phyloP scores from a whole-genome alignment of 2,888 invertebrate genomes.

The Latrodectus hesperus region DNA sequence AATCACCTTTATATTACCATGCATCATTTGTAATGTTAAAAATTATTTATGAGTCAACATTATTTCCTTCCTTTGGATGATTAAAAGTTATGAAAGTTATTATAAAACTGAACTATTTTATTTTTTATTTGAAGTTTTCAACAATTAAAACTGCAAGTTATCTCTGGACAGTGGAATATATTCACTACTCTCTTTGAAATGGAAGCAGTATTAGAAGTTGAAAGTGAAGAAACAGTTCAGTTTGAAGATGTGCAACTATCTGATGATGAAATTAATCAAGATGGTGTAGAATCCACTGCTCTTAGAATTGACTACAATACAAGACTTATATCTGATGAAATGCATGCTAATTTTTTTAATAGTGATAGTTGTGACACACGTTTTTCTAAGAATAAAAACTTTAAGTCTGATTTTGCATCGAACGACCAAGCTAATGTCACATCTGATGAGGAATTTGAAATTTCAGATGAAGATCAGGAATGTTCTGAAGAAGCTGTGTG shows the following conservation, averaged over 20 bases:
- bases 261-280: constrained; percentile 34
- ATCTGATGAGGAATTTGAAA: constrained; percentile 44
- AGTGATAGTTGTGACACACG: constrained; percentile 11
- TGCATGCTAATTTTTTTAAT: not conserved
- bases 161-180: not conserved
- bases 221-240: constrained; percentile 22
- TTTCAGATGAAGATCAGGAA: constrained; percentile 48
- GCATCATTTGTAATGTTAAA: no score
- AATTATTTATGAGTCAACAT: not conserved
- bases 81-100: not conserved
- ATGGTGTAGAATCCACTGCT: not conserved
- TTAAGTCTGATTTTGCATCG: constrained; percentile 1
- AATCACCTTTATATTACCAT: no score
- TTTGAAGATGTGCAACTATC: constrained; percentile 53
- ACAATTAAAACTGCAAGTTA: not conserved
- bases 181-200: not conserved
- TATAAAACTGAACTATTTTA: not conserved
- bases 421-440: not conserved
- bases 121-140: no score
- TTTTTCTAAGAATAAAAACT: constrained; percentile 13
- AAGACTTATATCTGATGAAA: constrained; percentile 19
- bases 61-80: constrained; percentile 23
- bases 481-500: not conserved
- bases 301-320: constrained; percentile 53
- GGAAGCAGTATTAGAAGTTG: not conserved